Percentiles rank a stretch among this genome's conserved stretches.
Evolutionary conservation across 1,140 invertebrate species (phyloP).

Genomic region (Pseudomyrmex gracilis): DNA sequence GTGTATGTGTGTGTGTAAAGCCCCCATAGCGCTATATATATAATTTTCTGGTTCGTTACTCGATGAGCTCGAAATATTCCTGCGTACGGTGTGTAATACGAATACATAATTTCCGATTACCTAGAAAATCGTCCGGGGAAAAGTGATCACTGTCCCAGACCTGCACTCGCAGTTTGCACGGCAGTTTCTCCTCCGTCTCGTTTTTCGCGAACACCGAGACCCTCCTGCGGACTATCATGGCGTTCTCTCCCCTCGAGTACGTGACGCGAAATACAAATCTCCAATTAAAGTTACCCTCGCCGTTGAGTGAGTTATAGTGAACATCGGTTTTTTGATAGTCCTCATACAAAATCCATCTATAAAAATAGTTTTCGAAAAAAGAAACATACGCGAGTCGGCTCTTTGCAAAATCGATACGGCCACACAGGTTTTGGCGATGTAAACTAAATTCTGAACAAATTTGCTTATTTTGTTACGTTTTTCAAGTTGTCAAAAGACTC

Average conservation of each 20-base stretch:
- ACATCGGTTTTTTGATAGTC: constrained; percentile 93
- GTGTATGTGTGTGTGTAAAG: too few relatives aligned
- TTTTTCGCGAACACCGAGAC: constrained; percentile 87
- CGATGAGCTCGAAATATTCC: neutral
- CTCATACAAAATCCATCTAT: constrained; percentile 91
- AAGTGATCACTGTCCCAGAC: constrained; percentile 93
- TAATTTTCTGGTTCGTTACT: neutral
- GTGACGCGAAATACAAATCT: constrained; percentile 94
- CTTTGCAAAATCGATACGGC: too few relatives aligned
- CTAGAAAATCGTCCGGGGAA: constrained; percentile 92
- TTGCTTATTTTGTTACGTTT: neutral
- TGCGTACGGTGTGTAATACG: too few relatives aligned
- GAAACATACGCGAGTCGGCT: too few relatives aligned
- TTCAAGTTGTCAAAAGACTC: neutral
- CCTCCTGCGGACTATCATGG: constrained; percentile 87
- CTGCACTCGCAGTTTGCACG: constrained; percentile 88
- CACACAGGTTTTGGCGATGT: neutral
- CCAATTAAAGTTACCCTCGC: constrained; percentile 96
- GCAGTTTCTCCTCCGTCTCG: constrained; percentile 89
- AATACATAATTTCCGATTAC: constrained; percentile 80
- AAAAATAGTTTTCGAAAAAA: constrained; percentile 44
- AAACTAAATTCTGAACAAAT: neutral
- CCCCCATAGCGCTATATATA: neutral
- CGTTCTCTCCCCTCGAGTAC: constrained; percentile 92
- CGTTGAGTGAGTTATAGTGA: constrained; percentile 92